Evolutionary conservation across 1,140 invertebrate species (phyloP), one percentile per base, ranked within the genome.

Genomic region (Drosophila orosa): DNA sequence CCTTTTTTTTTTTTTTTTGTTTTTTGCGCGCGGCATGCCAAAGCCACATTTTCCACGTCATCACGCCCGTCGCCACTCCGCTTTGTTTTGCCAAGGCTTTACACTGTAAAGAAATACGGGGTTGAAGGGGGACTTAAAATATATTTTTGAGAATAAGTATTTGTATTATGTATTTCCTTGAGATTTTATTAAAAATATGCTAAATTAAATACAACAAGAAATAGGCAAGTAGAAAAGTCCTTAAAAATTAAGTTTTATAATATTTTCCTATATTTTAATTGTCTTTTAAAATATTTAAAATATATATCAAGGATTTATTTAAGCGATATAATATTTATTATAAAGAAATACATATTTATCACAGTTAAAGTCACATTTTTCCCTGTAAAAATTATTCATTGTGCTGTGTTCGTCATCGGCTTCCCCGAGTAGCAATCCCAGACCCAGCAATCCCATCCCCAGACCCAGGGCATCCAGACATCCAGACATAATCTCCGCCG

Each of bases 21-120:
- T 15, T 29, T 29, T 1, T 6, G 27, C 27, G 27, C 40, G 68
- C 60, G 59, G 54, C 74, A 56, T 67, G 63, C 73, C 78, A 44
- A 45, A 65, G 50, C 59, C 63, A 86, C 83, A 72, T 79, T 79
- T 82, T 87, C 83, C 78, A 87, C 83, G 79, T 87, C 83, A 87
- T 86, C 83, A 86, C 63, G 81, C 74, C 61, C 73, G 54, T 39
- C 19, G 62, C 45, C 80, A 71, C 57, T 68, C 57, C 57, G 81
- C 74, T 73, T 75, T 86, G 77, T 78, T 77, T 68, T 78, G 56
- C 52, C 60, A 68, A 63, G 56, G 48, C 39, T 69, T 57, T 71
- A 27, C 60, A 62, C 66, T 55, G 56, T 9, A 5, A 8, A 3
- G 1, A 45, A 71, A 29, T 39, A 24, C 3, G 9, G 0, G 3